Conservation (phyloP, 2,888 invertebrate species). For the Candidula unifasciata region DNA sequence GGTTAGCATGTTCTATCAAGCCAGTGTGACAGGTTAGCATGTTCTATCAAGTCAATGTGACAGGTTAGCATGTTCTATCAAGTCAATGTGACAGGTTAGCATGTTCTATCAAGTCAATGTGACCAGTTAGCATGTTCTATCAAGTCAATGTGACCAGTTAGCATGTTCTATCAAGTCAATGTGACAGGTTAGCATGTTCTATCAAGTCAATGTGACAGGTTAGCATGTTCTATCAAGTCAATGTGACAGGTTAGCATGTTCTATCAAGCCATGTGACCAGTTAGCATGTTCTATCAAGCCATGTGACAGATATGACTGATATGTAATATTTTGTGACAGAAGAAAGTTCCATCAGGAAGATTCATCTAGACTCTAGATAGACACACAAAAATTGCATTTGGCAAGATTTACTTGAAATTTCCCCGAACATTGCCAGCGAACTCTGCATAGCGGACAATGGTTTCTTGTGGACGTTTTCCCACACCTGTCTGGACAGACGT, state of each 20-base stretch:
- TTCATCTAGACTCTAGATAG: no score
- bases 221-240: not conserved
- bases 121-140: not conserved
- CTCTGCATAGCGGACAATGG: conserved; percentile 14
- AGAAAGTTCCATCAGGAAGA: no score
- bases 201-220: not conserved
- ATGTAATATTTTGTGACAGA: no score
- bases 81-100: not conserved
- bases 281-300: not conserved
- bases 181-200: not conserved
- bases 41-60: not conserved
- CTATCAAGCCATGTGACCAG: not conserved
- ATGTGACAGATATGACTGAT: no score
- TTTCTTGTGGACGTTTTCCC: not conserved
- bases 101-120: not conserved
- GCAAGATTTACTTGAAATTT: not conserved
- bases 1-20: no score
- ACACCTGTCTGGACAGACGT: not conserved
- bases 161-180: not conserved
- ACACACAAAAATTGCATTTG: no score
- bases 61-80: not conserved
- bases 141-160: not conserved
- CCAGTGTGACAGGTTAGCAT: no score
- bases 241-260: not conserved
- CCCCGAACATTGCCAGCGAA: not conserved